phyloP scores from a whole-genome alignment of 2,113 vertebrate species.

The Zapus hudsonius region DNA sequence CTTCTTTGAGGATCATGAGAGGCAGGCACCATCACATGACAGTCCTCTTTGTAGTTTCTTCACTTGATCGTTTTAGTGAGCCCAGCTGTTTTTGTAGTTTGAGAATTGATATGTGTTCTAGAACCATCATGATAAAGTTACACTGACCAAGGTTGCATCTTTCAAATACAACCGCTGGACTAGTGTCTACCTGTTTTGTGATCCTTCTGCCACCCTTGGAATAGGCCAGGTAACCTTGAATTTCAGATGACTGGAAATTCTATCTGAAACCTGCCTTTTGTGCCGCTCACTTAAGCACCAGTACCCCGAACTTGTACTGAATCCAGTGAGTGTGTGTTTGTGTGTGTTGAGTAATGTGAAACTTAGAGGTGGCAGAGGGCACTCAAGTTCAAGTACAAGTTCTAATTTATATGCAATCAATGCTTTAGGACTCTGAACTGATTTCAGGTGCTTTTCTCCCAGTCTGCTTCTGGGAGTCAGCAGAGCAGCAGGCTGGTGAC shows the following conservation, averaged over 20 bases:
- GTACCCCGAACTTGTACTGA: background rate
- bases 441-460: background rate
- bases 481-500: background rate
- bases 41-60: background rate
- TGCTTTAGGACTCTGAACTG: background rate
- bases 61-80: background rate
- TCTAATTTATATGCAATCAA: background rate
- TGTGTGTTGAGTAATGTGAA: conserved; percentile 52
- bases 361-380: conserved; percentile 27
- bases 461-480: background rate
- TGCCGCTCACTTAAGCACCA: background rate
- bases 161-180: background rate
- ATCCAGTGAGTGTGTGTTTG: background rate
- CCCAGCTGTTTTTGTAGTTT: background rate
- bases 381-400: conserved; percentile 42
- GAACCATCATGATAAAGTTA: background rate
- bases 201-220: background rate
- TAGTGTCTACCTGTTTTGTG: background rate
- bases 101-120: background rate
- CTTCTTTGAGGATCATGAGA: background rate
- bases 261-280: conserved; percentile 38
- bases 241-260: conserved; percentile 41
- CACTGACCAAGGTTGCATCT: background rate
- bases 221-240: conserved; percentile 25
- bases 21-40: background rate